Evolutionary conservation across 2,888 invertebrate species (phyloP).

Genomic region (Dendrolimus pini): DNA sequence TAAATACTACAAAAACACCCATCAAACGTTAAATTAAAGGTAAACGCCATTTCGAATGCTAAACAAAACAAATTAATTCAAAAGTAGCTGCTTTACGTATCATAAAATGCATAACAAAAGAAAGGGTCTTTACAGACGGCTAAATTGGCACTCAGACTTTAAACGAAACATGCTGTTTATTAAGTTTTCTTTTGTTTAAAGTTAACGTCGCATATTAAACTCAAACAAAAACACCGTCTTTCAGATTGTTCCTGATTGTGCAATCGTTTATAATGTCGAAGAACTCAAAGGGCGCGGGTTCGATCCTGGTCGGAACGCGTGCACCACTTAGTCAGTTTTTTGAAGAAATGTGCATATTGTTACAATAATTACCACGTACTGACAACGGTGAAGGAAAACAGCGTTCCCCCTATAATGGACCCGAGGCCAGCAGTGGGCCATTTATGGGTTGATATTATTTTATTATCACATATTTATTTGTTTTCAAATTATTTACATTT

Average conservation of each 20-base stretch:
- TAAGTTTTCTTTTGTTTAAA: slow-evolving; percentile 5
- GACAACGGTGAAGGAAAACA: no score
- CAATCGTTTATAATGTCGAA: slow-evolving; percentile 4
- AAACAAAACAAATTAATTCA: slow-evolving; percentile 8
- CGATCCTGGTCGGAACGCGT: no score
- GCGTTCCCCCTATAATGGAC: no score
- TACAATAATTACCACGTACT: no score
- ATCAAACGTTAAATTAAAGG: slow-evolving; percentile 3
- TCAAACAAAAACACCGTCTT: slow-evolving; percentile 5
- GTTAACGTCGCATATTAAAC: slow-evolving; percentile 7
- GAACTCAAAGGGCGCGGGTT: no score
- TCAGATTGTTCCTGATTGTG: slow-evolving; percentile 4
- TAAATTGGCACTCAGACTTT: slow-evolving; percentile 5
- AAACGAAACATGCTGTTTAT: slow-evolving; percentile 6
- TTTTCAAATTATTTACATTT: no score
- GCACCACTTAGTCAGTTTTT: no score
- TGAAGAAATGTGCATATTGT: no score
- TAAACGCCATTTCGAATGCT: slow-evolving; percentile 1
- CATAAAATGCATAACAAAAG: slow-evolving; percentile 7
- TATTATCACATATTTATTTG: no score
- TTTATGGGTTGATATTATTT: no score
- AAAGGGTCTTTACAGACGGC: slow-evolving; percentile 1
- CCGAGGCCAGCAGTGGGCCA: no score
- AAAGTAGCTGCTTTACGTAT: slow-evolving; percentile 6
- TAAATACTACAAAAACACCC: not conserved